Base-by-base conservation (phyloP, 2,797 vertebrate species). In the Sebastes matsubarae region DNA sequence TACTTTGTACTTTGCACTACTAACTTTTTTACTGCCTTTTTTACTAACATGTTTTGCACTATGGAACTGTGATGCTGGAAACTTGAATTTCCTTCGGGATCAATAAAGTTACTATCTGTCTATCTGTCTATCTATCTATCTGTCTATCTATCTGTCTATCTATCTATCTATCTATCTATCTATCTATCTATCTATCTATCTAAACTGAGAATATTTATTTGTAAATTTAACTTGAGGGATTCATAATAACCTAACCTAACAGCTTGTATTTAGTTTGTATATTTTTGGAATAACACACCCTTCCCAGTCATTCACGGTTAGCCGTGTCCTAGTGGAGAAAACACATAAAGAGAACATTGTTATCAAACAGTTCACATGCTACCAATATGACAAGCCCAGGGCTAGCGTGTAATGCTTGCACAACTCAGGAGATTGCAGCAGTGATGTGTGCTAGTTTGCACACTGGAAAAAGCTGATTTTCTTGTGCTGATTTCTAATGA, bases 261-360 rank as follows among this genome's bases (percentile, higher is more conserved):
- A n/a, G 4, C 2, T 55, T 57, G 11, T 18, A 25, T 68, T 54
- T n/a, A 29, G 18, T 50, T 8, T 16, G n/a, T 24, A 24, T 72
- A 27, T 36, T 65, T 72, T 42, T 52, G 1, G 4, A 74, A 22
- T 59, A 24, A 68, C 9, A 20, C 6, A 25, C 2, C 10, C 24
- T 27, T 24, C n/a, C 58, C 46, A 59, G 10, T 55, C 22, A 29
- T 38, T 50, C 10, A 8, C 32, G 0, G 5, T 59, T 2, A 55
- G 30, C 68, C 4, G 2, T 70, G 64, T 32, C 60, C 64, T 69
- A 8, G 12, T 27, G 57, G 20, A 65, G n/a, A 34, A 75, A 57
- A 27, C 8, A 12, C 46, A 94, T 85, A 92, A 93, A 91, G 86
- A 72, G 54, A 54, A 70, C 76, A 66, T 91, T 95, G 92, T 94